These are phyloP conservation scores for Hydrozoanthus gracilis DNA, from an alignment of 92 coral and sea anemone species.

Conservation along the genomic window DNA sequence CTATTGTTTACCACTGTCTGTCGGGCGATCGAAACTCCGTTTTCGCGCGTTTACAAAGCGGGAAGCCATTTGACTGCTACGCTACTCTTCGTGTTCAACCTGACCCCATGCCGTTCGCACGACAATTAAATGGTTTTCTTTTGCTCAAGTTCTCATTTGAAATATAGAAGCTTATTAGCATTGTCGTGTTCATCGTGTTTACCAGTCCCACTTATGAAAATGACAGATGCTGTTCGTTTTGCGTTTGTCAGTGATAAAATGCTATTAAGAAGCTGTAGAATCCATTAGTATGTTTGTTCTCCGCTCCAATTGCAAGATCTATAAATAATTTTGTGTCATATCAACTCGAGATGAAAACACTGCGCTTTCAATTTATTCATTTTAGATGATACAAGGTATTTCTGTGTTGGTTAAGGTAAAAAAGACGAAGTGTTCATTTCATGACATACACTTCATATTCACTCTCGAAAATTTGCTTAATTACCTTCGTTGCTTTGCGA, in stretches of 20 bases:
- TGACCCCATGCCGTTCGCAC: conserved; percentile 1
- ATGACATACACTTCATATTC: too few species aligned
- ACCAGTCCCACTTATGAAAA: neutral
- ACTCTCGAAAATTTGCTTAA: too few species aligned
- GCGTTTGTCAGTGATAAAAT: neutral
- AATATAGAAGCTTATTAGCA: conserved; percentile 2
- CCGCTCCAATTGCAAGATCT: conserved; percentile 6
- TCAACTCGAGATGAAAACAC: neutral
- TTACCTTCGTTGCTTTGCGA: too few species aligned
- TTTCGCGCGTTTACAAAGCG: conserved; percentile 3
- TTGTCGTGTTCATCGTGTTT: neutral
- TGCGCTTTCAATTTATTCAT: neutral
- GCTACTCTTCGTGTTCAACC: conserved; percentile 6
- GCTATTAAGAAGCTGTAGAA: neutral
- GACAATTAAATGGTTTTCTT: neutral
- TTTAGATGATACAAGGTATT: too few species aligned
- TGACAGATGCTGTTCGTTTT: neutral
- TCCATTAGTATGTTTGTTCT: conserved; percentile 40
- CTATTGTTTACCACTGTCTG: too few species aligned
- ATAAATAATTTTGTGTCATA: conserved; percentile 1
- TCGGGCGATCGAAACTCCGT: too few species aligned
- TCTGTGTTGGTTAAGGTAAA: too few species aligned
- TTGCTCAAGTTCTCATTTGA: neutral
- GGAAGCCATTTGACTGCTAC: conserved; percentile 20
- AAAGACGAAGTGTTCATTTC: too few species aligned